These are phyloP conservation scores for Diadophis punctatus DNA, from an alignment of 2,113 vertebrate genomes.

Conservation along the genomic window DNA sequence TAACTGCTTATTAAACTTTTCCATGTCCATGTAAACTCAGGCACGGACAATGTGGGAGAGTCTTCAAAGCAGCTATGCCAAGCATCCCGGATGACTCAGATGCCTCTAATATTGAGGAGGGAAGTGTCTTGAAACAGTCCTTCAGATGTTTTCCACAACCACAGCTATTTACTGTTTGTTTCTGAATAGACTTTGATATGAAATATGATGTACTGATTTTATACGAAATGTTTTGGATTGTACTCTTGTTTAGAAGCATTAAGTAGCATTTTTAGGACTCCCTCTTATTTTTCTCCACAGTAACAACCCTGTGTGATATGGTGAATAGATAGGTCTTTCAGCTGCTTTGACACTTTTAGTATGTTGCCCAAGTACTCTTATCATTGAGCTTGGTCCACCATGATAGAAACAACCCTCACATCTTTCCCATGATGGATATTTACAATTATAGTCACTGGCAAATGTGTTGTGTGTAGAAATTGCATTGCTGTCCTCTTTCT, in stretches of 20 bases:
- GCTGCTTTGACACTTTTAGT: background rate
- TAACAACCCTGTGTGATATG: background rate
- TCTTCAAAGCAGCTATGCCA: background rate
- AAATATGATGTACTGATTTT: background rate
- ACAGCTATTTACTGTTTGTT: background rate
- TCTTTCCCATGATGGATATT: background rate
- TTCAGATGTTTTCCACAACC: background rate
- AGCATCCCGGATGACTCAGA: background rate
- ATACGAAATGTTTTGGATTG: background rate
- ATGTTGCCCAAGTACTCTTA: background rate
- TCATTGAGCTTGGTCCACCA: background rate
- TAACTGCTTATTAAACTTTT: background rate
- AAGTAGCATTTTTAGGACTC: background rate
- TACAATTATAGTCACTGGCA: background rate
- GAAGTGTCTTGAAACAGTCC: background rate
- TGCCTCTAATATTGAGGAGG: background rate
- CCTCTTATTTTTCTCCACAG: background rate
- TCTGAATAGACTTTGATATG: background rate
- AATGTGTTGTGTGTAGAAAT: background rate
- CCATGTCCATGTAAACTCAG: background rate
- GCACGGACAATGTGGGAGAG: background rate
- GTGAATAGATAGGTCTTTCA: background rate
- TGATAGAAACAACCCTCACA: background rate
- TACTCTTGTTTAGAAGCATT: background rate
- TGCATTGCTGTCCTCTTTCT: background rate